Conservation (phyloP, 2,797 vertebrate species). For the Acropternis orthonyx region DNA sequence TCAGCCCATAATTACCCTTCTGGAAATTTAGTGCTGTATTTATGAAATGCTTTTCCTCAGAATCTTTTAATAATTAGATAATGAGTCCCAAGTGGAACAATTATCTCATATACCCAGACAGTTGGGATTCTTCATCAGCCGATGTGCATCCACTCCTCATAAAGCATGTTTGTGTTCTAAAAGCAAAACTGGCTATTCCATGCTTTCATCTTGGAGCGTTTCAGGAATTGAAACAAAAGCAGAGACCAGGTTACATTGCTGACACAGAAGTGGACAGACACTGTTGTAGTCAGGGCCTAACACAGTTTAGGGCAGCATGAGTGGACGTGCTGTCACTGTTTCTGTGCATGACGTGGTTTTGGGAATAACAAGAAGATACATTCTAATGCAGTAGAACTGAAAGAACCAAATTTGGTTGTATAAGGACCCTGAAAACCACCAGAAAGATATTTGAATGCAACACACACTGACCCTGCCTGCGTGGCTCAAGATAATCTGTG, state of each 20-base stretch:
- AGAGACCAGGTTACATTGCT: not conserved
- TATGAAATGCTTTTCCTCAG: conserved; percentile 51
- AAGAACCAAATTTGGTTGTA: not conserved
- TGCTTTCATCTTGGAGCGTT: not conserved
- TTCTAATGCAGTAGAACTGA: not conserved
- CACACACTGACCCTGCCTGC: not conserved
- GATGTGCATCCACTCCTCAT: not conserved
- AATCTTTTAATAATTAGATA: conserved; percentile 62
- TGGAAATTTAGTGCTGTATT: conserved; percentile 43
- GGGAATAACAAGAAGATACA: not conserved
- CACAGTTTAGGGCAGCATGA: not conserved
- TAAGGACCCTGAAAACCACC: not conserved
- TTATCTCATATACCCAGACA: conserved; percentile 24
- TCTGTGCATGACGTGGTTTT: not conserved
- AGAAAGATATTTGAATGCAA: not conserved
- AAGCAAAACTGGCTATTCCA: not conserved
- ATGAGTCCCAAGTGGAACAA: conserved; percentile 62
- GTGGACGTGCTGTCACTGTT: not conserved
- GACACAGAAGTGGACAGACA: not conserved
- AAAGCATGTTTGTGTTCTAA: not conserved
- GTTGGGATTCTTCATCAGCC: conserved; percentile 29
- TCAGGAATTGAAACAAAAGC: not conserved
- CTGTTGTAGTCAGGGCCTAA: not conserved
- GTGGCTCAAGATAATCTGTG: not conserved
- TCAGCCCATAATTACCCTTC: conserved; percentile 18